Percentiles rank a stretch among this genome's conserved stretches.
Evolutionary conservation across 2,113 vertebrate species (phyloP).

Genomic region (Ictalurus punctatus): DNA sequence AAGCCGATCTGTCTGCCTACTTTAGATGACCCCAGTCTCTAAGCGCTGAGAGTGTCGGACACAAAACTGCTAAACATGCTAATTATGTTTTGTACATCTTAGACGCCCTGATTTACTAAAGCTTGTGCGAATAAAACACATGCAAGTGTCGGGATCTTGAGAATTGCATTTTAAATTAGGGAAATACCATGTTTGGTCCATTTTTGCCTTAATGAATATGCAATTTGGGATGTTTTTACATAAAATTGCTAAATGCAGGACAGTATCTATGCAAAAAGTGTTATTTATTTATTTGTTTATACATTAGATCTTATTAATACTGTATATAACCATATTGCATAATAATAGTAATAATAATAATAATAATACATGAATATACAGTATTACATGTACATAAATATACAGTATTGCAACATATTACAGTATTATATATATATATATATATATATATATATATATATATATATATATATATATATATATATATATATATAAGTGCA

Average conservation of each 20-base stretch:
- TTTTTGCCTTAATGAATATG: neutral
- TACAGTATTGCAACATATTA: neutral
- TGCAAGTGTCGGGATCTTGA: neutral
- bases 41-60: constrained; percentile 22
- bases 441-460: too few species aligned
- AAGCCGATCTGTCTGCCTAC: constrained; percentile 68
- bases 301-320: neutral
- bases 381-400: neutral
- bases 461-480: too few species aligned
- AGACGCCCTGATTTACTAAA: constrained; percentile 10
- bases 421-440: too few species aligned
- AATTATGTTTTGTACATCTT: neutral
- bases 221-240: neutral
- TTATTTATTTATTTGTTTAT: neutral
- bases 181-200: neutral
- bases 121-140: constrained; percentile 14
- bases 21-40: constrained; percentile 60
- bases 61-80: constrained; percentile 34
- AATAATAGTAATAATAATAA: too few species aligned
- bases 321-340: neutral
- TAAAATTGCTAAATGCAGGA: neutral
- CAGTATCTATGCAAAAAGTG: neutral
- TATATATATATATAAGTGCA: too few species aligned
- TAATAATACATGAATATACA: neutral
- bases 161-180: neutral